A percentile compares a stretch with the other conserved stretches of the same genome.
phyloP scores from a whole-genome alignment of 2,113 vertebrate species.

The Phylloscopus whistleri region DNA sequence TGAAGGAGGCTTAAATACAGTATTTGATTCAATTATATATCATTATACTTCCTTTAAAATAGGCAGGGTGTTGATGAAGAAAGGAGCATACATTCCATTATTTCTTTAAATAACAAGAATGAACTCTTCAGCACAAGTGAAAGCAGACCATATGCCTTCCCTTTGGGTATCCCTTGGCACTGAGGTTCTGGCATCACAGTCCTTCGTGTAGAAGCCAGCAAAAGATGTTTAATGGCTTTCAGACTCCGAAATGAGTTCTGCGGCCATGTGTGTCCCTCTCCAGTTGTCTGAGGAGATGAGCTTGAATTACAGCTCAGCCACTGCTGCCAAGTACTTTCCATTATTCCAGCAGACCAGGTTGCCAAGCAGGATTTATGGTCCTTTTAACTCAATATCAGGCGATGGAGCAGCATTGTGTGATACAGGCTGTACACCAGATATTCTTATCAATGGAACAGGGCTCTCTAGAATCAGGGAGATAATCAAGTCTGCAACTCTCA shows the following conservation, averaged over 20 bases:
- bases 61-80: slow-evolving; percentile 5
- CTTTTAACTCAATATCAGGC: slow-evolving; percentile 71
- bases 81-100: slow-evolving; percentile 37
- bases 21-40: background rate
- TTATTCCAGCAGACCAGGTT: slow-evolving; percentile 69
- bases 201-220: slow-evolving; percentile 64
- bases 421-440: slow-evolving; percentile 70
- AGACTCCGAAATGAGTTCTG: slow-evolving; percentile 75
- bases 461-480: slow-evolving; percentile 80
- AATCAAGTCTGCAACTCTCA: slow-evolving; percentile 82
- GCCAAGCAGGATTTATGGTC: slow-evolving; percentile 73
- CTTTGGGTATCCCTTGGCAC: slow-evolving; percentile 74
- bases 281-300: slow-evolving; percentile 78
- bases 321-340: slow-evolving; percentile 70
- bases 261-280: slow-evolving; percentile 74
- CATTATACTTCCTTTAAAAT: background rate
- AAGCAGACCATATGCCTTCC: slow-evolving; percentile 74
- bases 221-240: slow-evolving; percentile 78
- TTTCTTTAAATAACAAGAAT: slow-evolving; percentile 69
- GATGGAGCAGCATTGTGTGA: slow-evolving; percentile 71
- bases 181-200: slow-evolving; percentile 65
- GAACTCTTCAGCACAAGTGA: slow-evolving; percentile 67
- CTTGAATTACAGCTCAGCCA: slow-evolving; percentile 78
- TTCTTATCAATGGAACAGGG: slow-evolving; percentile 79
- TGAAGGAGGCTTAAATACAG: background rate